phyloP scores from a whole-genome alignment of 2,888 invertebrate species.

The Tiphia femorata region DNA sequence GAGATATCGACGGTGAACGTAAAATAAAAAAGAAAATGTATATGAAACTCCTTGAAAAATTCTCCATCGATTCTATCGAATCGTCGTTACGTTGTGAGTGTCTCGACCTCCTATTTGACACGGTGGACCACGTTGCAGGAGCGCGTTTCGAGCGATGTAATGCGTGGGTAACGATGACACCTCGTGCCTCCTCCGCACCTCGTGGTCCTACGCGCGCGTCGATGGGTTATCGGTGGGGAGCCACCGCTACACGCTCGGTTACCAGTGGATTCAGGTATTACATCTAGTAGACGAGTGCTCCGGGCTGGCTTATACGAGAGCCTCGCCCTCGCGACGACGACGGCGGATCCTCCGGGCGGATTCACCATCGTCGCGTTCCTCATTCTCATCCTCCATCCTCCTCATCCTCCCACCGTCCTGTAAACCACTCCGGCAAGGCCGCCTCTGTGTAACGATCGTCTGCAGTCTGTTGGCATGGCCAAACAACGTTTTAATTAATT shows the following conservation, averaged over 20 bases:
- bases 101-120: too few species aligned
- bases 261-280: slow-evolving; percentile 64
- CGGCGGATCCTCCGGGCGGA: slow-evolving; percentile 50
- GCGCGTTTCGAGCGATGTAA: slow-evolving; percentile 32
- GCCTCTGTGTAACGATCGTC: slow-evolving; percentile 14
- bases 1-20: too few species aligned
- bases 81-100: too few species aligned
- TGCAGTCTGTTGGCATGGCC: slow-evolving; percentile 48
- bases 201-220: slow-evolving; percentile 41
- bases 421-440: slow-evolving; percentile 35
- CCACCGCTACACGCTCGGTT: slow-evolving; percentile 48
- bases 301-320: slow-evolving; percentile 42
- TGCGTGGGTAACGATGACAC: slow-evolving; percentile 40
- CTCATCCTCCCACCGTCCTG: slow-evolving; percentile 27
- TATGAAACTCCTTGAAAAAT: too few species aligned
- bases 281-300: slow-evolving; percentile 58
- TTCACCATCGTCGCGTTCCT: background rate
- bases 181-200: slow-evolving; percentile 18
- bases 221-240: slow-evolving; percentile 37
- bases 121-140: too few species aligned
- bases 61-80: too few species aligned
- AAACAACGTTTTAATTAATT: slow-evolving; percentile 62
- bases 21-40: too few species aligned
- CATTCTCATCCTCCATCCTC: slow-evolving; percentile 22
- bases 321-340: slow-evolving; percentile 43